Percentiles rank a stretch among this genome's conserved stretches.
Conservation (phyloP, 1,140 invertebrate genomes). For the Zaprionus gabonicus region DNA sequence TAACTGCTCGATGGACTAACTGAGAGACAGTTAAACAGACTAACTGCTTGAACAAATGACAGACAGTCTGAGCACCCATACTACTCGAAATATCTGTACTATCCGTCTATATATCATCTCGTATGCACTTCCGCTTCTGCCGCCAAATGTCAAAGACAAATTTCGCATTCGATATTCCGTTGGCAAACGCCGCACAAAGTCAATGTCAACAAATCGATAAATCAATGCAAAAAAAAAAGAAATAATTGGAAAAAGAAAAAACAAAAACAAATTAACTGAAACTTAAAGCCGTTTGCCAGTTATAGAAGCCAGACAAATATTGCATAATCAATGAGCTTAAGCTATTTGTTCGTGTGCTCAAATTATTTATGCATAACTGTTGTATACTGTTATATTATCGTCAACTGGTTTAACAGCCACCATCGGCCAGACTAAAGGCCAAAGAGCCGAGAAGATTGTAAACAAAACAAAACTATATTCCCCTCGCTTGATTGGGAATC, state of each 20-base stretch:
- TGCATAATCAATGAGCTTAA: constrained; percentile 46
- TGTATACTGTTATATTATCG: constrained; percentile 40
- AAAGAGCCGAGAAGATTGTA: not conserved
- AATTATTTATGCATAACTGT: constrained; percentile 58
- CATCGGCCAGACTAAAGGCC: constrained; percentile 10
- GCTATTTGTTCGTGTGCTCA: constrained; percentile 5
- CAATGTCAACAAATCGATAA: constrained; percentile 44
- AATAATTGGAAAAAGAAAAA: not conserved
- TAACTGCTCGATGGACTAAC: not conserved
- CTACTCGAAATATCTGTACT: not conserved
- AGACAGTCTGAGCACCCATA: not conserved
- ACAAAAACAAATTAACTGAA: constrained; percentile 24
- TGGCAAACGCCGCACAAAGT: constrained; percentile 38
- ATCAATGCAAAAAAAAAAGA: constrained; percentile 29
- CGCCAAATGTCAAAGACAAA: constrained; percentile 40
- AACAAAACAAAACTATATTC: not conserved
- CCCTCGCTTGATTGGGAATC: too few species aligned
- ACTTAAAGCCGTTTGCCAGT: constrained; percentile 25
- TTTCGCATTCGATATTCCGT: constrained; percentile 22
- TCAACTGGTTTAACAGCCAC: not conserved
- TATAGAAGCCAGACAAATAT: constrained; percentile 39
- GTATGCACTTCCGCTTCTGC: constrained; percentile 31
- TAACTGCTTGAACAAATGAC: not conserved
- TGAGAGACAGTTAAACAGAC: not conserved
- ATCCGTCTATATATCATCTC: not conserved